Conservation (phyloP, 1,140 invertebrate genomes). For the Drosophila varians region DNA sequence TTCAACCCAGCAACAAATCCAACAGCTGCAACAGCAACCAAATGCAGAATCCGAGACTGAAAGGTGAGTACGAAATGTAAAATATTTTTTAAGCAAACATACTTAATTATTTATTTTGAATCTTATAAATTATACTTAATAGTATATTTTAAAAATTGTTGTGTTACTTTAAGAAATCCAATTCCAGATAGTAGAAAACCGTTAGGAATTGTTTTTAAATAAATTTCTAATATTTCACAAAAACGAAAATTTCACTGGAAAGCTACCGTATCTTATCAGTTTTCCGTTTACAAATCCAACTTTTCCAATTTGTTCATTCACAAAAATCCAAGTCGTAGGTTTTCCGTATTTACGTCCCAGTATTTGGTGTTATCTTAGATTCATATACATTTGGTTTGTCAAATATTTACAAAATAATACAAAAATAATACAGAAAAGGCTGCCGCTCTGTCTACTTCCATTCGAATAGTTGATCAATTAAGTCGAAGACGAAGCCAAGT, state of each 20-base stretch:
- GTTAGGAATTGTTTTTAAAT: too few species aligned
- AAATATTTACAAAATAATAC: constrained; percentile 39
- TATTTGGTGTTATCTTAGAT: constrained; percentile 10
- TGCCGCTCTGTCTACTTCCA: constrained; percentile 27
- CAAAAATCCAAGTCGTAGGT: constrained; percentile 9
- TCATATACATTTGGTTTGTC: constrained; percentile 11
- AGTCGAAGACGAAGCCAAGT: constrained; percentile 20
- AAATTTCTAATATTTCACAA: too few species aligned
- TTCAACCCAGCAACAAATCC: constrained; percentile 63
- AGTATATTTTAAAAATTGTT: too few species aligned
- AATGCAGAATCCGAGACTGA: constrained; percentile 83
- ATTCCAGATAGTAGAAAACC: too few species aligned
- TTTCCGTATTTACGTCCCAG: constrained; percentile 3
- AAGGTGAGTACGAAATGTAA: constrained; percentile 68
- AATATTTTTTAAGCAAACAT: neutral
- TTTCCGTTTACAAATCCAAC: constrained; percentile 17
- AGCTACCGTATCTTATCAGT: constrained; percentile 23
- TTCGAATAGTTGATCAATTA: constrained; percentile 26
- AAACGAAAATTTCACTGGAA: neutral
- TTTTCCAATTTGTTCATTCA: constrained; percentile 33
- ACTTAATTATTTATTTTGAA: neutral
- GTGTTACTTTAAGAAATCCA: too few species aligned
- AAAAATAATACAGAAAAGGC: too few species aligned
- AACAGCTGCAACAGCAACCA: constrained; percentile 76
- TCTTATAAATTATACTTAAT: too few species aligned